These are phyloP conservation scores for Globodera ellingtonae DNA, from an alignment of 1,140 invertebrate species.

Conservation along the genomic window DNA sequence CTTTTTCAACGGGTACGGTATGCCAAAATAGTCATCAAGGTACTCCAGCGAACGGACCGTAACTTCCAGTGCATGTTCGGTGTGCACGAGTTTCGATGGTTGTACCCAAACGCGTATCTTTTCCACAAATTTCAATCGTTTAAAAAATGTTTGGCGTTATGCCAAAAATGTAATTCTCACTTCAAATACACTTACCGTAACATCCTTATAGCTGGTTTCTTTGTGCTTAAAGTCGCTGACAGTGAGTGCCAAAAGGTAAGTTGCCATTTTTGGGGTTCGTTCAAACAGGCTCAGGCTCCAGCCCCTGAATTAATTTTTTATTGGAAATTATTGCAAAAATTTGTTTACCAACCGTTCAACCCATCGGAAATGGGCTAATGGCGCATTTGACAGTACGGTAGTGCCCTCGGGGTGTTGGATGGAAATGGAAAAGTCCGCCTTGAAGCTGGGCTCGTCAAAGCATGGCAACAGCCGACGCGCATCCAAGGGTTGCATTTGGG, in stretches of 20 bases:
- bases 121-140: not conserved
- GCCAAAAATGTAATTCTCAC: constrained; percentile 7
- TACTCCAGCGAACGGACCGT: constrained; percentile 79
- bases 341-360: constrained; percentile 17
- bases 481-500: constrained; percentile 59
- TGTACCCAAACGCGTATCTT: constrained; percentile 77
- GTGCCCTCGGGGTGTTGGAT: constrained; percentile 43
- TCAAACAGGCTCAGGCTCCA: constrained; percentile 38
- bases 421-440: constrained; percentile 53
- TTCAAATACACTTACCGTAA: constrained; percentile 21
- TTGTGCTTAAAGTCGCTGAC: constrained; percentile 64
- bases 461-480: constrained; percentile 59
- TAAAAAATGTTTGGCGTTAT: constrained; percentile 14
- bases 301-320: constrained; percentile 33
- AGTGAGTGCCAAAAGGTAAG: constrained; percentile 66
- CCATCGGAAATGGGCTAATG: not conserved
- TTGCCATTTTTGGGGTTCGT: constrained; percentile 65
- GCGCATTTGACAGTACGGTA: constrained; percentile 37
- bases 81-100: constrained; percentile 76
- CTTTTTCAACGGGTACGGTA: constrained; percentile 74
- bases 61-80: constrained; percentile 77
- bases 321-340: constrained; percentile 83
- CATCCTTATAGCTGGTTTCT: constrained; percentile 34
- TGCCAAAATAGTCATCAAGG: constrained; percentile 81
- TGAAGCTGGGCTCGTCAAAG: constrained; percentile 60